Evolutionary conservation across 2,113 vertebrate species (phyloP), one percentile per base, ranked within the genome.

Genomic region (Vimba vimba): DNA sequence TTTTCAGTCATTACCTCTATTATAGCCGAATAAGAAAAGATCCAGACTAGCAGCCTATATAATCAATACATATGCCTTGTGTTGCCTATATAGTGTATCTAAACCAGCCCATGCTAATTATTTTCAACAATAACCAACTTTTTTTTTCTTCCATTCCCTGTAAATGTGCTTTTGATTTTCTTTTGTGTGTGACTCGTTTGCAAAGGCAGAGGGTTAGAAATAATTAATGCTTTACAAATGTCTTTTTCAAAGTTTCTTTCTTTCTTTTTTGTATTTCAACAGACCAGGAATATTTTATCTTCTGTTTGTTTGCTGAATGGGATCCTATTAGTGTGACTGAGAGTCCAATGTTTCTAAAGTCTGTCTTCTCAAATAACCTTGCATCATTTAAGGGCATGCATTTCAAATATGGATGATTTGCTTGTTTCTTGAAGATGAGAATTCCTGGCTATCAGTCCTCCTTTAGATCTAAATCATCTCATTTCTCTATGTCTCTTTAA

Each of bases 401-500:
- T 60, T 79, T 60, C 43, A 60, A 36, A 60, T 4, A 43, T 60
- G 23, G 78, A 64, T 62, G 33, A 62, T 68, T 27, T 82, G 5
- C 25, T 82, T 79, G 30, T 79, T 25, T 80, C 23, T 15, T 33
- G 43, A 33, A 66, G 36, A 64, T 17, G 6, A 25, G 23, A 25
- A 55, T 77, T 77, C 50, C 47, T 10, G 30, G 9, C 68, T 57
- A 36, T 8, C 17, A 84, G 83, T 83, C 86, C 30, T 83, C 64
- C 68, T 47, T 76, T 66, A 55, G 82, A 87, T 83, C 69, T 82
- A 68, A 25, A 92, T 93, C 91, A 92, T 93, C 92, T 89, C 15
- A 19, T 92, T 96, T 93, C 92, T 95, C 94, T 94, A 90, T 92
- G 94, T 92, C 90, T 93, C 90, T 91, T 15, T 33, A 82, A 94